phyloP scores from a whole-genome alignment of 1,140 invertebrate species.

The Diachasma alloeum region DNA sequence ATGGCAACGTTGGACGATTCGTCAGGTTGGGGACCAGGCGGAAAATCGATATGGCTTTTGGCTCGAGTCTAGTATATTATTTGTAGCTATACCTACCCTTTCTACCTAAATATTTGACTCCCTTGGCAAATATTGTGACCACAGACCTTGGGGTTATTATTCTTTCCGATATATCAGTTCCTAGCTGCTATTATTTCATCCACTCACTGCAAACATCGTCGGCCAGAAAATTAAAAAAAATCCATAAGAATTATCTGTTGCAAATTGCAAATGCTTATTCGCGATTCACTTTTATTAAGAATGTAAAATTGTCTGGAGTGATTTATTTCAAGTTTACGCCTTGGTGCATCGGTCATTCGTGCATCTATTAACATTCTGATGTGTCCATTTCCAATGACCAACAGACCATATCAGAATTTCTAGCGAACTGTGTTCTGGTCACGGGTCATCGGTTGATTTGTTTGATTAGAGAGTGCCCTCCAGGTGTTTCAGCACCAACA shows the following conservation, averaged over 20 bases:
- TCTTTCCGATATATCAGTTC: not conserved
- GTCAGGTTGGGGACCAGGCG: not conserved
- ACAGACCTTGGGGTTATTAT: not conserved
- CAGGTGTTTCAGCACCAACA: not conserved
- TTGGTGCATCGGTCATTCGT: not conserved
- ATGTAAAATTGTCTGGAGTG: not conserved
- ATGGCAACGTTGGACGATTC: slow-evolving; percentile 25
- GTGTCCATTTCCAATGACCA: not conserved
- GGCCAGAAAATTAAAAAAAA: not conserved
- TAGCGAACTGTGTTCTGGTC: slow-evolving; percentile 22
- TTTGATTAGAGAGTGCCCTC: not conserved
- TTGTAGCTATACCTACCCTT: not conserved
- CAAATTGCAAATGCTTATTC: not conserved
- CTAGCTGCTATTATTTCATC: not conserved
- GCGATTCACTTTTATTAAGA: not conserved
- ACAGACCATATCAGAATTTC: not conserved
- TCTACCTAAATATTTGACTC: not conserved
- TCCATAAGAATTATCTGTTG: not conserved
- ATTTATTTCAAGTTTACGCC: not conserved
- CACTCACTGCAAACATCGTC: not conserved
- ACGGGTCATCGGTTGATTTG: slow-evolving; percentile 25
- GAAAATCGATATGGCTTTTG: slow-evolving; percentile 31
- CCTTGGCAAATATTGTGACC: not conserved
- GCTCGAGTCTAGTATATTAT: not conserved
- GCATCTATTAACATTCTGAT: not conserved